Evolutionary conservation across 2,888 invertebrate species (phyloP), one percentile per base, ranked within the genome.

Genomic region (Xanthorhoe spadicearia): DNA sequence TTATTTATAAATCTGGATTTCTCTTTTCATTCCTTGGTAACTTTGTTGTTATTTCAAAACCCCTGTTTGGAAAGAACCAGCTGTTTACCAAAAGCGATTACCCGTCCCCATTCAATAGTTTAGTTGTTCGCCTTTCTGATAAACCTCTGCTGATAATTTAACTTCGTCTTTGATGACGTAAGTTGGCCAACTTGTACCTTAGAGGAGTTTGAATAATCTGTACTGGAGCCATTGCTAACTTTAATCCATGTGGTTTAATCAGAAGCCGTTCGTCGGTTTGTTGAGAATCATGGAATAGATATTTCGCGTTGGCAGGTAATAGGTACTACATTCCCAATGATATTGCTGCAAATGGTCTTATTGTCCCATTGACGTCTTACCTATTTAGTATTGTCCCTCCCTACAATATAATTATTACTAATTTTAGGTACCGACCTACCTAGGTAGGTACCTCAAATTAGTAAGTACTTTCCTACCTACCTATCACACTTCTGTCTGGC

Each of bases 101-200:
- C 4, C 48, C 35, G 35, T 68, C 52, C 64, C 58, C 61, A 62
- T 68, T 68, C 65, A 68, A 65, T 68, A 65, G 64, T 65, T 64
- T 59, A 61, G 64, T 62, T 56, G 68, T 56, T 68, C 64, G 65
- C 54, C 65, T 53, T 68, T 65, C 65, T 65, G 65, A 62, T 64
- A 68, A 64, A 68, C 68, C 58, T 64, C 53, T 55, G 67, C 61
- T 67, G 67, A 67, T 67, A 67, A 67, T 64, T 64, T 67, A 67
- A 64, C 63, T 67, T 67, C 53, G 67, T 61, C 67, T 67, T 64
- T 67, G 67, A 67, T 60, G 64, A 64, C 60, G 64, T 50, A 64
- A 67, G 49, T 67, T 67, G 48, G 51, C 62, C 50, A 63, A 66
- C 67, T 64, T 57, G 60, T 67, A 64, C 64, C 53, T 61, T 56